Conservation (phyloP, 2,888 invertebrate genomes). For the Lampropteryx suffumata region DNA sequence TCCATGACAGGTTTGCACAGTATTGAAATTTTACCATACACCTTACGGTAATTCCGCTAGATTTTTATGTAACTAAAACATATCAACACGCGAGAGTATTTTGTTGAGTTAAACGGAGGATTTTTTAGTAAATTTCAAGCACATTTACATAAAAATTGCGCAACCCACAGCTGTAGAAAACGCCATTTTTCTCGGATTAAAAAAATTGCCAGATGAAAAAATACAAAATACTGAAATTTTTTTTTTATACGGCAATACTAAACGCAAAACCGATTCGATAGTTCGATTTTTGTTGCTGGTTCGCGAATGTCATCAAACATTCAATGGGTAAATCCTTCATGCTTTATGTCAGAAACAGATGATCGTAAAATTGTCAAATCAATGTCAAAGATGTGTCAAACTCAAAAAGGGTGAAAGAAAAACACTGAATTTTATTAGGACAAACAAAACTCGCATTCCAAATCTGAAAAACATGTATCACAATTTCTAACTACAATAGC, state of each 20-base stretch:
- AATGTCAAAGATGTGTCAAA: not conserved
- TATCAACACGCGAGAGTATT: conserved; percentile 51
- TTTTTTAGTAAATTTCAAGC: conserved; percentile 64
- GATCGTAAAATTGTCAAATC: not conserved
- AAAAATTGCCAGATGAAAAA: not conserved
- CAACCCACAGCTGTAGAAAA: conserved; percentile 80
- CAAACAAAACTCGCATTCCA: conserved; percentile 52
- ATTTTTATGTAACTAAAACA: conserved; percentile 52
- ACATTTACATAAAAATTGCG: conserved; percentile 81
- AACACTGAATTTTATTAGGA: conserved; percentile 24
- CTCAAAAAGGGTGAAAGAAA: conserved; percentile 8
- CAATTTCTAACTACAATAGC: conserved; percentile 35
- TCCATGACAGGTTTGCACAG: conserved; percentile 71
- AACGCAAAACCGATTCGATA: not conserved
- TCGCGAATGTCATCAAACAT: conserved; percentile 1
- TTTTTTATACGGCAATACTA: not conserved
- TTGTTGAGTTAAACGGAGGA: conserved; percentile 57
- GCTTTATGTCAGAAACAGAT: not conserved
- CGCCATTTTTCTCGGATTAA: conserved; percentile 70
- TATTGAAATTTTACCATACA: conserved; percentile 52
- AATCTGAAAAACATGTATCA: conserved; percentile 70
- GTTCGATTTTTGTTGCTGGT: too few species aligned
- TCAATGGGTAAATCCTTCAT: not conserved
- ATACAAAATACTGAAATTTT: not conserved
- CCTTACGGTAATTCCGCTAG: conserved; percentile 51